These are phyloP conservation scores for Passer domesticus DNA, from an alignment of 2,113 vertebrate genomes.

Conservation along the genomic window DNA sequence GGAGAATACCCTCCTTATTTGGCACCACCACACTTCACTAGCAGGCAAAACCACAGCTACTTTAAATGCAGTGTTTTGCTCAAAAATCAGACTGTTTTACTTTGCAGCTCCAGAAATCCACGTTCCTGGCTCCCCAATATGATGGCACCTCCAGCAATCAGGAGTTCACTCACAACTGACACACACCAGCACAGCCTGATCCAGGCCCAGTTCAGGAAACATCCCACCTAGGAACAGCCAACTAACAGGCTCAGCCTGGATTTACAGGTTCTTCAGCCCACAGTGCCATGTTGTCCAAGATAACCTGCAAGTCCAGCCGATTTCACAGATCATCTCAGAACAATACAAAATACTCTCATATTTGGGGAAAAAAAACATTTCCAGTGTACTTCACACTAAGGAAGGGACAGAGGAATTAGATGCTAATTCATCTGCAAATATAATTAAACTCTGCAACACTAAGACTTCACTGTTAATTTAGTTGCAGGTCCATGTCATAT, in stretches of 20 bases:
- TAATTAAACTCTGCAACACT: conserved; percentile 50
- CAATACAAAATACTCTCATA: background rate
- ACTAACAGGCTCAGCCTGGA: background rate
- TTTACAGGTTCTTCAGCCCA: background rate
- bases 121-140: background rate
- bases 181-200: background rate
- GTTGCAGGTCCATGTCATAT: background rate
- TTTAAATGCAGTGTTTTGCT: background rate
- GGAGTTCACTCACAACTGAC: background rate
- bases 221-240: background rate
- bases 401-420: conserved; percentile 1
- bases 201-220: fast-evolving
- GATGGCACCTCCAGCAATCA: background rate
- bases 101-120: background rate
- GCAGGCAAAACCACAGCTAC: background rate
- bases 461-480: conserved; percentile 55
- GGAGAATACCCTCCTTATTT: background rate
- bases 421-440: conserved; percentile 59
- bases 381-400: background rate
- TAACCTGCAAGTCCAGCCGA: background rate
- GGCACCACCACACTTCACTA: background rate
- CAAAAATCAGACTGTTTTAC: background rate
- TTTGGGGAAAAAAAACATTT: background rate
- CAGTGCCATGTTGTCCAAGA: background rate
- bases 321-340: background rate